Base-by-base conservation (phyloP, 2,888 invertebrate species). In the Lasioglossum marginatum region DNA sequence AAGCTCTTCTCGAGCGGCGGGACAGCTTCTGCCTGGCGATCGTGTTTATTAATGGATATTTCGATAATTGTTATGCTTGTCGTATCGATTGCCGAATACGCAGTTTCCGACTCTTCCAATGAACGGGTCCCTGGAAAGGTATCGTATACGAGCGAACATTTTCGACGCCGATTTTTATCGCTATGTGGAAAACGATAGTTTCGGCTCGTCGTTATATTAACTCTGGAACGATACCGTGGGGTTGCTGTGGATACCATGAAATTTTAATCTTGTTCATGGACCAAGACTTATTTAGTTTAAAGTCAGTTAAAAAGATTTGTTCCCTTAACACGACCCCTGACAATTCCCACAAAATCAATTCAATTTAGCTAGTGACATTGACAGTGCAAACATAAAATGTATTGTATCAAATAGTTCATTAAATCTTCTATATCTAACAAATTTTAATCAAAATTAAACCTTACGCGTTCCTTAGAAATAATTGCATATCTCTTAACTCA, bases 81-180 rank as follows among this genome's bases (percentile, higher is more conserved):
- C 70, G 77, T 77, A 74, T 71, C 77, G 57, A 23, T 76, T 37
- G 60, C n/a, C 63, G 40, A 27, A 71, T 37, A 34, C 27, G 74
- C 68, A 77, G 76, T 79, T 57, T 76, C 37, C 81, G 79, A 75
- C 82, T 4, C 19, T 81, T 79, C 73, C 82, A 66, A 63, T 85
- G 82, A 86, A 85, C 79, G 84, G 70, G 71, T 72, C 1, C 12
- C 1, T 23, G 34, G 23, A 68, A 68, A 68, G 23, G 66, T 68
- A 37, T 68, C 66, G 34, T 60, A 23, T 66, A 72, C 75, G 82
- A 74, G 37, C 76, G 79, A 81, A 45, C 89, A 52, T 83, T 63
- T 63, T 63, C 63, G 63, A 89, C 87, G 92, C 90, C 89, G 91
- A 90, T 91, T 93, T 93, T 92, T 92, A 91, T 90, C 88, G 85